These are phyloP conservation scores for Epicauta chinensis DNA, from an alignment of 1,140 invertebrate genomes.

Conservation along the genomic window DNA sequence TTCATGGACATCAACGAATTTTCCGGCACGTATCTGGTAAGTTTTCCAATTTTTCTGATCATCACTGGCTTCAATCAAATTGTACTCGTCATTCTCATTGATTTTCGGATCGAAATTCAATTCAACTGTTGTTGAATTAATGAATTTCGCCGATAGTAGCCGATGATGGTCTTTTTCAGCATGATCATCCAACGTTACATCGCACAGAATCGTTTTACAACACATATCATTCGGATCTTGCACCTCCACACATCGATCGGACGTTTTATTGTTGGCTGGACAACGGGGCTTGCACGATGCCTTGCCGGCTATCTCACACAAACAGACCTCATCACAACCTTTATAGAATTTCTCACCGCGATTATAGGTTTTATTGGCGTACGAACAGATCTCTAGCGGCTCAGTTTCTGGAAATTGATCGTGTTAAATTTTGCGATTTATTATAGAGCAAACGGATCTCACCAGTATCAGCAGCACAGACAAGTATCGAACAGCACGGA, in stretches of 20 bases:
- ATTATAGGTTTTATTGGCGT: constrained; percentile 65
- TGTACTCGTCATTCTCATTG: constrained; percentile 31
- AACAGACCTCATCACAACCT: constrained; percentile 69
- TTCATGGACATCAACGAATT: constrained; percentile 36
- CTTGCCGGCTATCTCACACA: constrained; percentile 65
- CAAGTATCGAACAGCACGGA: constrained; percentile 68
- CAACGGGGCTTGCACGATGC: constrained; percentile 66
- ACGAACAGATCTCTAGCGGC: constrained; percentile 58
- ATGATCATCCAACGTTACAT: constrained; percentile 67
- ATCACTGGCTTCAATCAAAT: constrained; percentile 40
- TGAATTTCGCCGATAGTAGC: constrained; percentile 38
- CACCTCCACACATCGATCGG: constrained; percentile 65
- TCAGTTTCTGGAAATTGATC: constrained; percentile 32
- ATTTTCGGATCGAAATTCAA: constrained; percentile 38
- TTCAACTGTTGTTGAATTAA: constrained; percentile 40
- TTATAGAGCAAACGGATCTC: constrained; percentile 6
- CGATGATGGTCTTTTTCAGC: constrained; percentile 35
- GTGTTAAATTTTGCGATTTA: too few species aligned
- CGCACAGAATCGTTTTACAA: constrained; percentile 76
- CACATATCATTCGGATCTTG: constrained; percentile 72
- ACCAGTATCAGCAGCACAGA: constrained; percentile 54
- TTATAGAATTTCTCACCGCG: constrained; percentile 68
- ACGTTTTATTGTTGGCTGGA: constrained; percentile 46
- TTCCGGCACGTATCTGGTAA: constrained; percentile 37
- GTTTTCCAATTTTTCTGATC: constrained; percentile 42